phyloP scores from a whole-genome alignment of 92 coral and sea anemone genomes.

The Porites divaricata region DNA sequence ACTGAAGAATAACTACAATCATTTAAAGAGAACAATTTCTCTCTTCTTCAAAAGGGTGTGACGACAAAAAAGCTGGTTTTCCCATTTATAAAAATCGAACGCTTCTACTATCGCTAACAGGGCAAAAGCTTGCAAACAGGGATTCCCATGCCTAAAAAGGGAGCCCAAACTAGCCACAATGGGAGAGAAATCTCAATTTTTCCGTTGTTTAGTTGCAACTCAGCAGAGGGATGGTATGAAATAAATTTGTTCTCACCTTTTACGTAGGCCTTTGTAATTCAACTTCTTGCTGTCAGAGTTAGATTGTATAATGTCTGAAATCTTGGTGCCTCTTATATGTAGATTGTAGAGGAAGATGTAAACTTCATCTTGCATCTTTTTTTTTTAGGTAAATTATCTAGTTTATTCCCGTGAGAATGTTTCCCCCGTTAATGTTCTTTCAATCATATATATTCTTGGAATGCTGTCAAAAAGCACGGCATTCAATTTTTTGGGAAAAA shows the following conservation, averaged over 20 bases:
- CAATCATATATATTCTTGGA: conserved; percentile 17
- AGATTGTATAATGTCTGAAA: conserved; percentile 2
- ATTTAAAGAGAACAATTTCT: too few species aligned
- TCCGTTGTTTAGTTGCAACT: neutral
- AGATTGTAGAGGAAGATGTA: neutral
- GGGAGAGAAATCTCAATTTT: too few species aligned
- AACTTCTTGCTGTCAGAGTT: neutral
- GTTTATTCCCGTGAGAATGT: neutral
- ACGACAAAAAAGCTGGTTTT: neutral
- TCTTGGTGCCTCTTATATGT: neutral
- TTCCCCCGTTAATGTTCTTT: neutral
- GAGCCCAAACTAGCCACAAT: too few species aligned
- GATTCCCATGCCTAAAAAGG: too few species aligned
- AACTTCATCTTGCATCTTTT: neutral
- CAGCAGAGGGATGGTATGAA: neutral
- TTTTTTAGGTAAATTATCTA: neutral
- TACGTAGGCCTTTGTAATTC: neutral
- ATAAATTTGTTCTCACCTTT: neutral
- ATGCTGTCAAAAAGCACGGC: neutral
- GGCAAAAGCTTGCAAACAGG: too few species aligned
- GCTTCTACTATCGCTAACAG: too few species aligned
- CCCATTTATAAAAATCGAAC: neutral
- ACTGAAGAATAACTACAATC: neutral
- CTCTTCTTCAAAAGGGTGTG: too few species aligned
- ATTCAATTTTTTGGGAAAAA: neutral